These are phyloP conservation scores for Calameuta filiformis DNA, from an alignment of 2,888 invertebrate genomes.

Conservation along the genomic window DNA sequence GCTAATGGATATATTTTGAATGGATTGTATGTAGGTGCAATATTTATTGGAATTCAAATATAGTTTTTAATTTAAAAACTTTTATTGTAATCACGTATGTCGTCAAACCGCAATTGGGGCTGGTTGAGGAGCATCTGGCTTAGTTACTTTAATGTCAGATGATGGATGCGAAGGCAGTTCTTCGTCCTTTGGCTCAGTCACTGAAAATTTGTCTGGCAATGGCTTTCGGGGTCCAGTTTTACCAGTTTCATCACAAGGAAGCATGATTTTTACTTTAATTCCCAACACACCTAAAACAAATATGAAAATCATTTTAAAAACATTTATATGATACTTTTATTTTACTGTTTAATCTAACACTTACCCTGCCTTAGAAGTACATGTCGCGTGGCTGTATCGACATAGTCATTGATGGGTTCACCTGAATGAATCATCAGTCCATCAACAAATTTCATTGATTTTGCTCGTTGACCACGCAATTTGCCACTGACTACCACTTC, in stretches of 20 bases:
- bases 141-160: conserved; percentile 80
- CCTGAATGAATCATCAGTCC: conserved; percentile 99
- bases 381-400: conserved; percentile 97
- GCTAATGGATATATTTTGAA: not conserved
- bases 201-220: conserved; percentile 96
- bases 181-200: conserved; percentile 98
- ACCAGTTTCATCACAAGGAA: conserved; percentile 97
- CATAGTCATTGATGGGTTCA: conserved; percentile 98
- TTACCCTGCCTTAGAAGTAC: conserved; percentile 95
- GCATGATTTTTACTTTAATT: conserved; percentile 97
- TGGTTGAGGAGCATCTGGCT: conserved; percentile 70
- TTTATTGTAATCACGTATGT: conserved; percentile 31
- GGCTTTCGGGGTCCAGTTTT: conserved; percentile 98
- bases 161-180: conserved; percentile 77
- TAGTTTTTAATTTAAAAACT: not conserved
- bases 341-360: conserved; percentile 2
- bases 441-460: conserved; percentile 99
- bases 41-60: not conserved
- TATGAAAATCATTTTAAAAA: conserved; percentile 3
- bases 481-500: conserved; percentile 99
- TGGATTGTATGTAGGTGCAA: not conserved
- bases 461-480: conserved; percentile 98
- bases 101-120: conserved; percentile 66
- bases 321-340: conserved; percentile 4
- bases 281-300: conserved; percentile 67